Percentiles rank a stretch among this genome's conserved stretches.
These are phyloP conservation scores for Neoaliturus tenellus DNA, from an alignment of 2,888 invertebrate species.

Conservation along the genomic window DNA sequence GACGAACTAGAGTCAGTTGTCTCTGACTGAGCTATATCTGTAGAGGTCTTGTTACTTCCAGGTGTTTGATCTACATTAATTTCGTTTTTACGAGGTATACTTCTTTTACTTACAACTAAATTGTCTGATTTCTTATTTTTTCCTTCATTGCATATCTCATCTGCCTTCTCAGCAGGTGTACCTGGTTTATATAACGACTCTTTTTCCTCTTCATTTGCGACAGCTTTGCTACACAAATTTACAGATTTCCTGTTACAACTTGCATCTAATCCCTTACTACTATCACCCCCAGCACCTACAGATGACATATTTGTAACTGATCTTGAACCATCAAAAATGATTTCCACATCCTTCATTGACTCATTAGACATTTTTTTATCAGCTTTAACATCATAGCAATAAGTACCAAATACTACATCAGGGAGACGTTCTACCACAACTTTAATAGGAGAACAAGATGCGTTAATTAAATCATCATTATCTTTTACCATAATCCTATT, in stretches of 20 bases:
- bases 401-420: neutral
- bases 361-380: neutral
- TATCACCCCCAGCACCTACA: no score
- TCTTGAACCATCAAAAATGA: no score
- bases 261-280: no score
- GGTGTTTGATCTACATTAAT: neutral
- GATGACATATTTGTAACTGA: no score
- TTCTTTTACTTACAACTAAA: neutral
- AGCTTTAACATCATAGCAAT: neutral
- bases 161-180: neutral
- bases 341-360: neutral
- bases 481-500: neutral
- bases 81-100: neutral
- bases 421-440: slow-evolving; percentile 17
- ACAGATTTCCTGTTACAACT: neutral
- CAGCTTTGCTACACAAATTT: neutral
- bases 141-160: neutral
- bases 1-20: neutral
- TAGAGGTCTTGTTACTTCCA: neutral
- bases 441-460: slow-evolving; percentile 22
- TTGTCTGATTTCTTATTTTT: neutral
- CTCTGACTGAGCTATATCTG: neutral
- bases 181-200: neutral
- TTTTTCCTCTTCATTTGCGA: neutral
- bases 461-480: neutral